These are phyloP conservation scores for Petrocephalus microphthalmus DNA, from an alignment of 2,113 vertebrate genomes.

Conservation along the genomic window DNA sequence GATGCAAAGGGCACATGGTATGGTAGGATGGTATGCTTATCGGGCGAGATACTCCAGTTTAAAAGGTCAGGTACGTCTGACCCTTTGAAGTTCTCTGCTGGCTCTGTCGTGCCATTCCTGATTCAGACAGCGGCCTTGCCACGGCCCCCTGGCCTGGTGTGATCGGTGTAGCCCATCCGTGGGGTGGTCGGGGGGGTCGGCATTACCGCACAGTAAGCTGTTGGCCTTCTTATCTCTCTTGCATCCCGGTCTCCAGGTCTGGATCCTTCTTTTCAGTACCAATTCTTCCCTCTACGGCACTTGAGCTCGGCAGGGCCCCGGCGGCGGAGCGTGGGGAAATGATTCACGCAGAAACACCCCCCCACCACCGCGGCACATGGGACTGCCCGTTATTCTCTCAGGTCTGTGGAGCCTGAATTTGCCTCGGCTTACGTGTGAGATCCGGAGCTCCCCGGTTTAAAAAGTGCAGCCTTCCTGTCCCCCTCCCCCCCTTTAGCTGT, in stretches of 20 bases:
- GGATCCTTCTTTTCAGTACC: neutral
- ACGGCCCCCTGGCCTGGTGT: neutral
- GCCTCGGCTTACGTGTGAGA: neutral
- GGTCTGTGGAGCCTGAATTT: neutral
- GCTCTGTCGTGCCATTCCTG: too few relatives aligned
- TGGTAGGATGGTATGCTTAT: neutral
- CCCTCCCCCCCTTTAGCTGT: neutral
- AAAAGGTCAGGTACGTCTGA: neutral
- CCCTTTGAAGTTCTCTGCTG: neutral
- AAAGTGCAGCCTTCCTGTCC: neutral
- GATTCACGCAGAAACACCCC: neutral
- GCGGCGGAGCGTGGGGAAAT: neutral
- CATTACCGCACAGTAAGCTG: neutral
- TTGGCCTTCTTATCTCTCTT: neutral
- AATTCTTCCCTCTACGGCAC: neutral
- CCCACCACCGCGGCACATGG: neutral
- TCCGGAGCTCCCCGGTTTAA: too few relatives aligned
- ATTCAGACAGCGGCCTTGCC: too few relatives aligned
- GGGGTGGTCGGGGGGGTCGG: neutral
- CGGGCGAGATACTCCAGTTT: neutral
- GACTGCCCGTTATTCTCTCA: neutral
- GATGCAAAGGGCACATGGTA: neutral
- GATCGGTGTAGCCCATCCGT: neutral
- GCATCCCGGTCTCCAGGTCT: neutral
- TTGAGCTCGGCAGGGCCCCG: neutral